Base-by-base conservation (phyloP, 2,113 vertebrate genomes). In the Clarias macrocephalus region DNA sequence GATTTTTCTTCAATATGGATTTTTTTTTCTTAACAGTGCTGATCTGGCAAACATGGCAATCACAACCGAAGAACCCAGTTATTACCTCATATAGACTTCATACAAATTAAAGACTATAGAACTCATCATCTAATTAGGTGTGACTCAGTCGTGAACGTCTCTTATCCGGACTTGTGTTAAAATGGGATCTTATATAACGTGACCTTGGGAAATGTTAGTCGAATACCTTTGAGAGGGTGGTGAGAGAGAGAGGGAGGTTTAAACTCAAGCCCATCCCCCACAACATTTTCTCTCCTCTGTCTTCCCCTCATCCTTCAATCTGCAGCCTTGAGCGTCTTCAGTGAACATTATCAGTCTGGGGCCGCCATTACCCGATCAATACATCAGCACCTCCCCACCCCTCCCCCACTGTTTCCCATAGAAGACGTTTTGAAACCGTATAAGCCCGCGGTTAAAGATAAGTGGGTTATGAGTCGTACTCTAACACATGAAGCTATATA, bases 261-360 rank as follows among this genome's bases (percentile, higher is more conserved):
- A 18, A 18, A 28, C n/a, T 10, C 7, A 10, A 75, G 21, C 70
- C 79, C 28, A 48, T 59, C 56, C 77, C 56, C 84, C 80, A 77
- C 75, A 76, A 59, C 68, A n/a, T 54, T 76, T 77, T 79, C 54
- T n/a, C 66, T 76, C 65, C 42, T 56, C 81, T 76, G 56, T 83
- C 73, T 59, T 82, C 30, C 80, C 25, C 83, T 84, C 37, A 68
- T 62, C 56, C 48, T 59, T 68, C 72, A 57, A 75, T 80, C 84
- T 65, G 56, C 19, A n/a, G 52, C 80, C 56, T 30, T 79, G 57
- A 83, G 70, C 70, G 63, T 88, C 79, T 82, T 66, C 72, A 81
- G 76, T 87, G 83, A 88, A 87, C 83, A 84, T 89, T 77, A 91
- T 91, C 91, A 89, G 87, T 91, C 86, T 89, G 89, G 72, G 82